These are phyloP conservation scores for Neodiprion virginianus DNA, from an alignment of 1,140 invertebrate genomes.

Conservation along the genomic window DNA sequence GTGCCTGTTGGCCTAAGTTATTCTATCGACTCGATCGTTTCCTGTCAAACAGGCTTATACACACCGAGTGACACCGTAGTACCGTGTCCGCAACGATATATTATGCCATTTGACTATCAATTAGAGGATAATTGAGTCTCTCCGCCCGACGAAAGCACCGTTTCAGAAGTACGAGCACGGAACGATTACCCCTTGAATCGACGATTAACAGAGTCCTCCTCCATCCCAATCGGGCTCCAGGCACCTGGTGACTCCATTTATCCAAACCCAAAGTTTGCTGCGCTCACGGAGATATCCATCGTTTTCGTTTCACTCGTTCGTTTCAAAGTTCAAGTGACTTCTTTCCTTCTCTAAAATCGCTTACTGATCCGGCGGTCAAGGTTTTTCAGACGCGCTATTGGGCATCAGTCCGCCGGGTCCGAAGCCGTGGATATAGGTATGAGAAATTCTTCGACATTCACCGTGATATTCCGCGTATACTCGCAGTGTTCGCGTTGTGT, in stretches of 20 bases:
- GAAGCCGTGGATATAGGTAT: not conserved
- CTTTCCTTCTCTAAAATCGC: too few species aligned
- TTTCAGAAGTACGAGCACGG: conserved; percentile 6
- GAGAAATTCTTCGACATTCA: not conserved
- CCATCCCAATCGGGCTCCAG: not conserved
- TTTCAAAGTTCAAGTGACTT: too few species aligned
- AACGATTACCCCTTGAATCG: not conserved
- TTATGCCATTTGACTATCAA: conserved; percentile 7
- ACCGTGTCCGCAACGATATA: not conserved
- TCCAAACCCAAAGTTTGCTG: not conserved
- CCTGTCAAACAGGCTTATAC: not conserved
- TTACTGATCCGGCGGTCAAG: too few species aligned
- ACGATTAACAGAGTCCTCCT: conserved; percentile 2
- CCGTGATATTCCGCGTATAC: not conserved
- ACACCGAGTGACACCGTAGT: not conserved
- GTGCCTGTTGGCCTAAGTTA: not conserved
- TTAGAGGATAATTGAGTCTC: not conserved
- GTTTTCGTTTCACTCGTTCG: too few species aligned
- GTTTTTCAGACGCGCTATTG: too few species aligned
- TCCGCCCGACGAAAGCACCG: not conserved
- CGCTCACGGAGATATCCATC: too few species aligned
- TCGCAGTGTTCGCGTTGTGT: not conserved
- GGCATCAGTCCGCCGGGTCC: too few species aligned
- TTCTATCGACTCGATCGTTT: not conserved
- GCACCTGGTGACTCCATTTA: not conserved